Conservation (phyloP, 2,113 vertebrate genomes). For the Fulica atra region DNA sequence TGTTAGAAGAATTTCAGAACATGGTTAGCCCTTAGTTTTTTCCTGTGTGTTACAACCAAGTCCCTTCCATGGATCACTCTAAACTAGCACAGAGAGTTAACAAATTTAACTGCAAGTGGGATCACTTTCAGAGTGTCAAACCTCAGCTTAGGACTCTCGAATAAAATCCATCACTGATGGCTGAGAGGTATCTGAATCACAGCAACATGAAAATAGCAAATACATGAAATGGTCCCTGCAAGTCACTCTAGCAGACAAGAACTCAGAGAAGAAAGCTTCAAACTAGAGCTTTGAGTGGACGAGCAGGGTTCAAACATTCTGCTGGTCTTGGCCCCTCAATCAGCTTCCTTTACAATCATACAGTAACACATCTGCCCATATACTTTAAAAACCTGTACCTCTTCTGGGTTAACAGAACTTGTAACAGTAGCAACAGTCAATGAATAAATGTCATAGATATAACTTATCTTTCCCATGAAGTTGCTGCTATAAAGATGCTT, state of each 20-base stretch:
- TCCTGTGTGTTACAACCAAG: background rate
- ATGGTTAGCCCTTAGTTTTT: background rate
- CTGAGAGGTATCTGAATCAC: background rate
- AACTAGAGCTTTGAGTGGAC: background rate
- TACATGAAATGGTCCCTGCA: background rate
- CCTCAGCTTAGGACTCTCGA: background rate
- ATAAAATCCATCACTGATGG: background rate
- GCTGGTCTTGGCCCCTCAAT: background rate
- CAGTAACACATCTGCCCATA: background rate
- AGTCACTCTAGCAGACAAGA: background rate
- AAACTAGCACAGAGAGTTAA: too few relatives aligned
- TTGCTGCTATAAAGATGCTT: background rate
- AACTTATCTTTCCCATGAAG: background rate
- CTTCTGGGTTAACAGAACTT: background rate
- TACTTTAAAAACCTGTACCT: background rate
- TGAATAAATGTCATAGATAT: fast-evolving
- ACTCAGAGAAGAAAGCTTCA: background rate
- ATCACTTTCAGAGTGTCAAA: background rate
- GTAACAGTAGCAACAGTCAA: background rate
- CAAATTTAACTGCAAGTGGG: background rate
- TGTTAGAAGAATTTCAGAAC: background rate
- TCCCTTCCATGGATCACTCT: background rate
- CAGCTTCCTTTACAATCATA: background rate
- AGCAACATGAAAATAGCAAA: background rate
- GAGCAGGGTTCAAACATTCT: background rate